Evolutionary conservation across 2,797 vertebrate species (phyloP), one percentile per base, ranked within the genome.

Genomic region (Mormyrus hasselquistii): DNA sequence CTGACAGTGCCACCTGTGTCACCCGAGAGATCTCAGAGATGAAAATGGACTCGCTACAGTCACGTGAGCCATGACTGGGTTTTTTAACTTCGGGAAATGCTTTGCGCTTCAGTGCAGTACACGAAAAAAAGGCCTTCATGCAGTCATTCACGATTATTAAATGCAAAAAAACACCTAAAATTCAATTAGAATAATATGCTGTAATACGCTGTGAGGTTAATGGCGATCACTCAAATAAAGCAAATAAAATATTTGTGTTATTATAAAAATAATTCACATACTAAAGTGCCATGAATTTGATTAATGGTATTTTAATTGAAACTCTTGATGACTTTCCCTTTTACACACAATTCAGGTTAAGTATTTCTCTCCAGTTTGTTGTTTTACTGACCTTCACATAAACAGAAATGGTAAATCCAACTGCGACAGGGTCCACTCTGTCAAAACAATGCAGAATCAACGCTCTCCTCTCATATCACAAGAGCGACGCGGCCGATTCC

Each of bases 1-100:
- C 44, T 82, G 38, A 86, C 65, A 34, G 12, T 5, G 89, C 53
- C 49, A 44, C 57, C 87, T 88, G 87, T 84, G 47, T 73, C 49
- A 69, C 49, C 49, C 41, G 38, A 79, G 19, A 29, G 53, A 10
- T 4, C 16, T 3, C 85, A 44, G 8, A 87, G 34, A 86, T 19
- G 38, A 57, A 86, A 86, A 86, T 87, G 85, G 85, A 59, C 50
- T 87, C 7, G 16, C 29, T n/a, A n/a, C 34, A 10, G 22, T 52
- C 50, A 38, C 14, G 8, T 34, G 52, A 57, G 16, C 4, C 34
- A 57, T 59, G 52, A 38, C 50, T 52, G 5, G 50, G 12, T n/a
- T 41, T 87, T 50, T 57, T 55, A 52, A 38, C 50, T 59, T 59
- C 2, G 2, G 22, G 14, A 44, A 86, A 41, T 53, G 44, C 50